Evolutionary conservation across 2,113 vertebrate species (phyloP).

Genomic region (Anolis sagrei): DNA sequence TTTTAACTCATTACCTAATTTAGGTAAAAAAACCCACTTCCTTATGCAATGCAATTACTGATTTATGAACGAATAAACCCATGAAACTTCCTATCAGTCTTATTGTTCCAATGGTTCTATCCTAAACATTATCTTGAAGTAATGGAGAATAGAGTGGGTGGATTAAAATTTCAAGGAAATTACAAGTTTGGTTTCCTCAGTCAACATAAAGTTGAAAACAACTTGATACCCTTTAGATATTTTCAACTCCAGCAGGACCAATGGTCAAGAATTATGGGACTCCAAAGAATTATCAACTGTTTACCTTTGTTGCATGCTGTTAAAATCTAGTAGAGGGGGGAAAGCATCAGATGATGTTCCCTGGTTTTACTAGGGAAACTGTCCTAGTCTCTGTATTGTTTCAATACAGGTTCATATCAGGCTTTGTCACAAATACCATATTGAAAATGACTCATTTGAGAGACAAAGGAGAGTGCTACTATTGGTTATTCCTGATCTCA

Average conservation of each 20-base stretch:
- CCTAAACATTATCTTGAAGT: conserved; percentile 1
- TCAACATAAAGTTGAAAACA: background rate
- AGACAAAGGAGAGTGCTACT: background rate
- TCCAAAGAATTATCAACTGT: too few relatives aligned
- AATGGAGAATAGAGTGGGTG: background rate
- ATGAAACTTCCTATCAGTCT: conserved; percentile 12
- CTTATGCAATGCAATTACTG: background rate
- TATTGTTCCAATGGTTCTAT: background rate
- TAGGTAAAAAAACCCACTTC: background rate
- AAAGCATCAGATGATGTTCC: background rate
- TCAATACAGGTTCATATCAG: background rate
- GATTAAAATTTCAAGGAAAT: background rate
- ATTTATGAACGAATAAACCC: background rate
- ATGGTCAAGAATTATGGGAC: too few relatives aligned
- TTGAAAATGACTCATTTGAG: background rate
- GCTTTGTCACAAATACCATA: background rate
- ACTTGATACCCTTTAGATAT: background rate
- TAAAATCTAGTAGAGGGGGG: background rate
- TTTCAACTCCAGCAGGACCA: background rate
- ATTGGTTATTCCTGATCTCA: background rate
- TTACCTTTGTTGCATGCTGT: background rate
- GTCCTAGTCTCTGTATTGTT: background rate
- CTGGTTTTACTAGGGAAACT: background rate
- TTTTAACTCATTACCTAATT: background rate
- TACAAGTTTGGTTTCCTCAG: background rate